Base-by-base conservation (phyloP, 2,113 vertebrate species). In the Pangasianodon hypophthalmus region DNA sequence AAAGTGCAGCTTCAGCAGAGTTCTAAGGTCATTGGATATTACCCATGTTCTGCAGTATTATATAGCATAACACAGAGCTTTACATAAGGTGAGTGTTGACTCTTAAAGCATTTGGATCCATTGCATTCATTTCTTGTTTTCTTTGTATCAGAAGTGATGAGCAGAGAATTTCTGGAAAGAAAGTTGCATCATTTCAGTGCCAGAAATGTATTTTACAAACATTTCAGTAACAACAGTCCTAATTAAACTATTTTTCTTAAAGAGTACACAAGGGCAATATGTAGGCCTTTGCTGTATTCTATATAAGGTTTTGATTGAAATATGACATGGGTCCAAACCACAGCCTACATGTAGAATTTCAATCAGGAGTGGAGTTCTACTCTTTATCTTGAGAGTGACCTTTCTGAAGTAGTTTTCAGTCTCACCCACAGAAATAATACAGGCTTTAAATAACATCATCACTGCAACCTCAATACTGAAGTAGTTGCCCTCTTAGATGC, bases 1-100 rank as follows among this genome's bases (percentile, higher is more conserved):
- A 54, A 87, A 73, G 48, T 87, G 77, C 52, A 48, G 48, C 64
- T 87, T 87, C 85, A 90, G 85, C 62, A 75, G 26, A 56, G 58
- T 67, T 90, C 75, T 82, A 0, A 50, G 62, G 48, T 87, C 37
- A 60, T 41, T 48, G 84, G 56, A 50, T 86, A 52, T 80, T 89
- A 64, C 46, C 5, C 13, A 48, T 8, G 46, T n/a, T 24, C 44
- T 87, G 18, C 8, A 4, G 24, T 62, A 29, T 69, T 58, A 37
- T 8, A n/a, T 84, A 58, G n/a, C 8, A 58, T 37, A 52, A 79
- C 52, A 85, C 37, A 41, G 37, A 50, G 41, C 10, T 60, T 14
- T 67, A 41, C 46, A 52, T 19, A 69, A 52, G 87, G 29, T 46
- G 24, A 75, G 48, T 11, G 67, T 81, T 81, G 29, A 58, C 18